These are phyloP conservation scores for Pristiophorus japonicus DNA, from an alignment of 2,113 vertebrate genomes.

Conservation along the genomic window DNA sequence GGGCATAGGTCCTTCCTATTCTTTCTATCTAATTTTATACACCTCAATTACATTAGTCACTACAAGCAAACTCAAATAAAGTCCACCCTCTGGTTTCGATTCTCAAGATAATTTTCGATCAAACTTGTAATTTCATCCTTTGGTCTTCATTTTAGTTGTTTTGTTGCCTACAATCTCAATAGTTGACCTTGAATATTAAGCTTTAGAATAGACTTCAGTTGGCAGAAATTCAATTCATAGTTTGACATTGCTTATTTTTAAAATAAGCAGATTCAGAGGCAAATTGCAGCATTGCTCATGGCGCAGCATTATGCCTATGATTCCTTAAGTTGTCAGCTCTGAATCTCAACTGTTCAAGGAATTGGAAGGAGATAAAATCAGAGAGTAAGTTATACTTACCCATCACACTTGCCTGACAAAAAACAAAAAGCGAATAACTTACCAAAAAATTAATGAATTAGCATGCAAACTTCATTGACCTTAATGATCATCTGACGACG, in stretches of 20 bases:
- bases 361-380: background rate
- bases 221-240: constrained; percentile 4
- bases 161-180: background rate
- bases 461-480: background rate
- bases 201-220: background rate
- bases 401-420: background rate
- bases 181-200: background rate
- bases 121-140: background rate
- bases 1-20: too few relatives aligned
- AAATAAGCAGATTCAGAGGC: background rate
- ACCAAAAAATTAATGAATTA: background rate
- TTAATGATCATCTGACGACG: background rate
- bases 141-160: background rate
- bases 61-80: background rate
- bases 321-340: background rate
- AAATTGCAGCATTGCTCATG: background rate
- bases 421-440: background rate
- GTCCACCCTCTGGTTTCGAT: background rate
- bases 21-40: too few relatives aligned
- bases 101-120: too few relatives aligned
- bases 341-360: background rate
- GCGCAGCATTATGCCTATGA: background rate
- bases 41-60: too few relatives aligned
- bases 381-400: background rate
- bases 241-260: background rate